phyloP scores from a whole-genome alignment of 30 jellyfish, hydroid and myxozoan genomes.

The Aurelia sp. region DNA sequence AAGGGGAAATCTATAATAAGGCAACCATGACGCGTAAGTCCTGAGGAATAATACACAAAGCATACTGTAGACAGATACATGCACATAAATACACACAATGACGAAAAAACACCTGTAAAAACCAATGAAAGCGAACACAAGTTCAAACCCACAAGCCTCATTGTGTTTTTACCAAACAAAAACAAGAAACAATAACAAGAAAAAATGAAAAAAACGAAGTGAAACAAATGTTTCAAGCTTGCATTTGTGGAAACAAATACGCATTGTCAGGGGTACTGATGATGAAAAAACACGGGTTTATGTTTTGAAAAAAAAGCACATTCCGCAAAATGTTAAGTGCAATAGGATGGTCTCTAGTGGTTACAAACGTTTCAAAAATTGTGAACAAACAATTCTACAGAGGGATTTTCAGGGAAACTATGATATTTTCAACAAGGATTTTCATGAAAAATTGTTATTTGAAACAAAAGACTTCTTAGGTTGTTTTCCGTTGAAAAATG shows the following conservation, averaged over 20 bases:
- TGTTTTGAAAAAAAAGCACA: background rate
- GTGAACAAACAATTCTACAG: no score
- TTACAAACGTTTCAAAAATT: no score
- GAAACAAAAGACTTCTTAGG: background rate
- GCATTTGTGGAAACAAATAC: background rate
- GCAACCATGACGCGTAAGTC: slow-evolving; percentile 13
- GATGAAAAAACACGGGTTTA: slow-evolving; percentile 17
- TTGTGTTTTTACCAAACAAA: slow-evolving; percentile 1
- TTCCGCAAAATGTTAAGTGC: background rate
- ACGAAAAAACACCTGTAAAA: slow-evolving; percentile 8
- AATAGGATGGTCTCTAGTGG: background rate
- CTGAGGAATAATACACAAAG: background rate
- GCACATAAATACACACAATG: background rate
- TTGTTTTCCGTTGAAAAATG: background rate
- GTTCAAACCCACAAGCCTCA: background rate
- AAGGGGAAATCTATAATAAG: background rate
- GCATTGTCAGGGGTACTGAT: background rate
- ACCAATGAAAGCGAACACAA: slow-evolving; percentile 4
- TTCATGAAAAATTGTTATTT: no score
- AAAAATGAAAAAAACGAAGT: background rate
- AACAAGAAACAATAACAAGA: background rate
- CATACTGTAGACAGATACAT: slow-evolving; percentile 11
- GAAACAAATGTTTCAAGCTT: slow-evolving; percentile 24
- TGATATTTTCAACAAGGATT: no score
- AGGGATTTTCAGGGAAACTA: no score